phyloP scores from a whole-genome alignment of 1,140 invertebrate genomes.

The Pantala flavescens region DNA sequence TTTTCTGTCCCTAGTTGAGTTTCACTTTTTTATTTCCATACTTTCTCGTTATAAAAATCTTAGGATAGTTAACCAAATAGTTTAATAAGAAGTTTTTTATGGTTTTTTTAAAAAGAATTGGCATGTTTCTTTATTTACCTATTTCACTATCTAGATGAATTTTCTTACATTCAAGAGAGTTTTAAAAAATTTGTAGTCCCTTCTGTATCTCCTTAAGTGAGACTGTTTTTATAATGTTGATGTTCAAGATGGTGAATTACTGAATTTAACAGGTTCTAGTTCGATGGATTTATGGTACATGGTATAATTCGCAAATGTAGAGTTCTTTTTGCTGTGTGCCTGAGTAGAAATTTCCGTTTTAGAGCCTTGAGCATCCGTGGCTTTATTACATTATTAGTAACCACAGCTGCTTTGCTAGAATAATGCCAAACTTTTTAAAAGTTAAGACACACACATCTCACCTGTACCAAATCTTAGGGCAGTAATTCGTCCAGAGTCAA shows the following conservation, averaged over 20 bases:
- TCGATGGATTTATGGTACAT: neutral
- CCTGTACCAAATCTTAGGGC: neutral
- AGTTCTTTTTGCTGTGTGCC: constrained; percentile 2
- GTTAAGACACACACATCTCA: neutral
- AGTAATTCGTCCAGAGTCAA: neutral
- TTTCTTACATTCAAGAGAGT: neutral
- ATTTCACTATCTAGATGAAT: neutral
- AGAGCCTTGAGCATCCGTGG: constrained; percentile 6
- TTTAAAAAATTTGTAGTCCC: neutral
- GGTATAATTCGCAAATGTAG: neutral
- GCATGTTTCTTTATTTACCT: neutral
- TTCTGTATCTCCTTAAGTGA: neutral
- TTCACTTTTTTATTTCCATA: neutral
- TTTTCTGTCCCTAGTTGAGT: neutral
- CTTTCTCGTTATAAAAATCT: neutral
- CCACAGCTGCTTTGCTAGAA: neutral
- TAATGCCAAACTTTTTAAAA: neutral
- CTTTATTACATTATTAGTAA: neutral
- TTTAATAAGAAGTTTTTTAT: neutral
- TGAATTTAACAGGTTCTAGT: neutral
- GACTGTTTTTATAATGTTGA: neutral
- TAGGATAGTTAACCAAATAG: neutral
- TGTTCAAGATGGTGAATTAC: neutral
- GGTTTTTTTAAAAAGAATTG: neutral
- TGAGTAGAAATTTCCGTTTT: constrained; percentile 3